Percentiles rank a stretch among this genome's conserved stretches.
phyloP scores from a whole-genome alignment of 2,797 vertebrate genomes.

The Bovichtus variegatus region DNA sequence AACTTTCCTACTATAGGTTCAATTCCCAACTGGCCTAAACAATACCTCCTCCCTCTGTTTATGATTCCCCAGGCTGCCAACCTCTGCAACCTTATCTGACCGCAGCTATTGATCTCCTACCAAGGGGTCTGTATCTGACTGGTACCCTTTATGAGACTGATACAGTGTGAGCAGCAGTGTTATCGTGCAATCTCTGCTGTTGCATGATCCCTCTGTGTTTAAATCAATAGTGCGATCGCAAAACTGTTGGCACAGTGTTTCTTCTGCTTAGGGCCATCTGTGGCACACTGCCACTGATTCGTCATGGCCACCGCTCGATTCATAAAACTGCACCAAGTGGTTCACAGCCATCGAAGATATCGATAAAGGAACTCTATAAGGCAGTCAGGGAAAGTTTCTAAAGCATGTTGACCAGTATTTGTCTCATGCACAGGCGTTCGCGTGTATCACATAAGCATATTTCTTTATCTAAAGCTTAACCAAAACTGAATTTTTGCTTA shows the following conservation, averaged over 20 bases:
- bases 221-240: conserved; percentile 46
- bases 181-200: conserved; percentile 46
- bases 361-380: neutral
- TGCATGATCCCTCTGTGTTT: conserved; percentile 38
- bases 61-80: conserved; percentile 30
- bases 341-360: conserved; percentile 5
- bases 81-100: conserved; percentile 49
- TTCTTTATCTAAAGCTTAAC: neutral
- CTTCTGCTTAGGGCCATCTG: conserved; percentile 15
- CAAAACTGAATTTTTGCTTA: neutral
- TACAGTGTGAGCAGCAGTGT: conserved; percentile 45
- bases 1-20: conserved; percentile 1
- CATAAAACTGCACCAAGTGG: conserved; percentile 26
- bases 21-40: conserved; percentile 4
- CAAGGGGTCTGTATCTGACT: conserved; percentile 28
- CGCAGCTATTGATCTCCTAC: conserved; percentile 56
- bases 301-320: conserved; percentile 27
- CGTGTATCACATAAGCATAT: neutral
- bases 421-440: neutral
- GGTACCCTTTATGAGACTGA: conserved; percentile 36
- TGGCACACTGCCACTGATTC: conserved; percentile 35
- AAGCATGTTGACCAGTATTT: neutral
- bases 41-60: conserved; percentile 9
- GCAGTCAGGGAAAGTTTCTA: neutral
- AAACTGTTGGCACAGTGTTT: conserved; percentile 26